A percentile compares a stretch with the other conserved stretches of the same genome.
phyloP scores from a whole-genome alignment of 2,797 vertebrate genomes.

The Danio aesculapii region DNA sequence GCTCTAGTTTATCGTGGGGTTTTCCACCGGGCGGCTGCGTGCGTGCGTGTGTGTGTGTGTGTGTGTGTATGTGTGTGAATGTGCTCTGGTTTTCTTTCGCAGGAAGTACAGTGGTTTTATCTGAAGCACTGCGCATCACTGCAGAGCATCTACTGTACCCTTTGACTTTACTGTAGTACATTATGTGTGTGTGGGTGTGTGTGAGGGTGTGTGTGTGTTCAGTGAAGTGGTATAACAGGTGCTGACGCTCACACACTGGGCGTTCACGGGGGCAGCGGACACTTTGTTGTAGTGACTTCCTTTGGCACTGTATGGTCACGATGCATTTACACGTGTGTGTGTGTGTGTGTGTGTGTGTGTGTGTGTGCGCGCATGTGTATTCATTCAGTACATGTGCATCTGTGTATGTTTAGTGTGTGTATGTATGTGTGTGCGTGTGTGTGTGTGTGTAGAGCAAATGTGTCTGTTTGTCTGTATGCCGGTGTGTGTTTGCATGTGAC shows the following conservation, averaged over 20 bases:
- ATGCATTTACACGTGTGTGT: slow-evolving; percentile 34
- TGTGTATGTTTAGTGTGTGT: too few species aligned
- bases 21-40: slow-evolving; percentile 9
- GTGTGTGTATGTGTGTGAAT: not conserved
- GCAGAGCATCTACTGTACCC: slow-evolving; percentile 23
- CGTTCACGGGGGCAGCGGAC: slow-evolving; percentile 55
- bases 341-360: slow-evolving; percentile 4
- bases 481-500: too few species aligned
- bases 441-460: too few species aligned
- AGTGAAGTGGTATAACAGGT: slow-evolving; percentile 61
- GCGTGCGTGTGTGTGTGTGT: too few species aligned
- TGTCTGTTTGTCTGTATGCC: too few species aligned
- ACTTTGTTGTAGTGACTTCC: slow-evolving; percentile 51
- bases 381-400: too few species aligned
- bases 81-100: slow-evolving; percentile 1
- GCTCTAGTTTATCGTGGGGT: slow-evolving; percentile 24
- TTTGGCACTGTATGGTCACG: slow-evolving; percentile 62
- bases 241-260: slow-evolving; percentile 41
- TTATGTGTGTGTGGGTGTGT: not conserved
- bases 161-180: slow-evolving; percentile 5
- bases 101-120: slow-evolving; percentile 38
- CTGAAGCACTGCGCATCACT: slow-evolving; percentile 7
- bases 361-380: slow-evolving; percentile 17
- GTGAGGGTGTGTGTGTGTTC: slow-evolving; percentile 6
- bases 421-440: too few species aligned